Evolutionary conservation across 2,888 invertebrate genomes (phyloP).

Genomic region (Nymphalis c-album): DNA sequence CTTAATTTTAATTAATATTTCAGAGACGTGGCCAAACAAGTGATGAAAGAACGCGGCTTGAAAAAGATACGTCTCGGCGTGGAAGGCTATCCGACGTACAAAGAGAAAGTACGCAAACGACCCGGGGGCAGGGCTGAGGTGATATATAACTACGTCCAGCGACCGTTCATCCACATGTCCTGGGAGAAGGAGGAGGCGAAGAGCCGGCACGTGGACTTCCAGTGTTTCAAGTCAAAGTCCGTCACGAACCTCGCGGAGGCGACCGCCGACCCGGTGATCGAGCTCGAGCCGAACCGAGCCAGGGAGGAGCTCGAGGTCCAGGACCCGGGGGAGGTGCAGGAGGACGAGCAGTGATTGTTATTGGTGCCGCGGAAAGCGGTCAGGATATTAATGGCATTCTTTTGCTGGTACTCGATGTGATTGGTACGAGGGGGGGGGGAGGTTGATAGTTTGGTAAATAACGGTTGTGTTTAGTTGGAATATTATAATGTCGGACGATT

Average conservation of each 20-base stretch:
- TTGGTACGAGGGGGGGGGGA: not conserved
- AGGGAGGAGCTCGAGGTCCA: constrained; percentile 59
- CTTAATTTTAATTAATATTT: constrained; percentile 19
- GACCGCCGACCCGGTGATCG: constrained; percentile 92
- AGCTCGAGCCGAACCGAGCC: constrained; percentile 80
- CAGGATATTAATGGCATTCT: constrained; percentile 46
- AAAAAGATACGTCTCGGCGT: constrained; percentile 99
- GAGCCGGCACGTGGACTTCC: constrained; percentile 99
- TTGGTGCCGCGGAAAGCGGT: constrained; percentile 46
- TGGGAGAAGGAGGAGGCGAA: constrained; percentile 99
- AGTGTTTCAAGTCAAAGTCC: constrained; percentile 98
- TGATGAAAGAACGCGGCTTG: constrained; percentile 98
- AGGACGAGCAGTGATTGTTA: constrained; percentile 51
- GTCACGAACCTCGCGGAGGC: constrained; percentile 98
- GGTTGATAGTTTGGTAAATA: not conserved
- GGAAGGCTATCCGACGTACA: constrained; percentile 99
- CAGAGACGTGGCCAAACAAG: constrained; percentile 98
- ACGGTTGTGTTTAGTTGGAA: no score
- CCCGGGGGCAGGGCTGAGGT: constrained; percentile 97
- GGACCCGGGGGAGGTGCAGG: constrained; percentile 45
- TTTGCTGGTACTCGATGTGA: constrained; percentile 47
- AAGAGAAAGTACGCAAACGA: constrained; percentile 97
- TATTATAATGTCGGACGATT: no score
- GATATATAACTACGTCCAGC: constrained; percentile 99
- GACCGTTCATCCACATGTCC: constrained; percentile 99